Evolutionary conservation across 2,113 vertebrate genomes (phyloP), one percentile per base, ranked within the genome.

Genomic region (Alces alces): DNA sequence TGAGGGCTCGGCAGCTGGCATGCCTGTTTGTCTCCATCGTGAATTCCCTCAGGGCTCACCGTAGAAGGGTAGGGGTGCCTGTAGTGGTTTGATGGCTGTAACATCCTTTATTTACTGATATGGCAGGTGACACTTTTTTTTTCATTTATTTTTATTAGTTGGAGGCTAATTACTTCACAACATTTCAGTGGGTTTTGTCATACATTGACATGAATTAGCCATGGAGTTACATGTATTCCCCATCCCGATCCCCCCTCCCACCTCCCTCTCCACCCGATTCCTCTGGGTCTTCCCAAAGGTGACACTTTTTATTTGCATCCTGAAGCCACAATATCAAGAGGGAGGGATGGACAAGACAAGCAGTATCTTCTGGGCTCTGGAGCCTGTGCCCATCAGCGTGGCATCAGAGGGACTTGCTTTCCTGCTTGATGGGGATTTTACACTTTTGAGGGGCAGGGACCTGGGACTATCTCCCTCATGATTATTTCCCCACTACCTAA

Each of bases 351-450:
- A 8, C 4, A 61, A 61, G 10, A 61, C 11, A 1, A 55, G 36
- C 11, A 60, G 14, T 13, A 33, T 1, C 13, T 0, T 16, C 45
- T 45, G 19, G n/a, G 54, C 19, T 39, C 55, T 21, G 27, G 43
- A 54, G 36, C 13, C 54, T 36, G 0, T 19, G 36, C 6, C 15
- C 23, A 10, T 1, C 33, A 2, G 2, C 19, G 11, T 10, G n/a
- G 16, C n/a, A 61, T 23, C 39, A 21, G 5, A 89, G 43, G 23
- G 7, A 60, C n/a, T 30, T 25, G 36, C 33, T 43, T 19, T 25
- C n/a, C 52, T 60, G 28, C n/a, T 82, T 70, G 7, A 8, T 4
- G 39, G 8, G 33, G 50, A 82, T 14, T 88, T 57, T 60, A 45
- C 7, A 84, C 19, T 73, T 76, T 52, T 27, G 30, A 84, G 19